Conservation (phyloP, 1,140 invertebrate genomes). For the Calephelis virginiensis region DNA sequence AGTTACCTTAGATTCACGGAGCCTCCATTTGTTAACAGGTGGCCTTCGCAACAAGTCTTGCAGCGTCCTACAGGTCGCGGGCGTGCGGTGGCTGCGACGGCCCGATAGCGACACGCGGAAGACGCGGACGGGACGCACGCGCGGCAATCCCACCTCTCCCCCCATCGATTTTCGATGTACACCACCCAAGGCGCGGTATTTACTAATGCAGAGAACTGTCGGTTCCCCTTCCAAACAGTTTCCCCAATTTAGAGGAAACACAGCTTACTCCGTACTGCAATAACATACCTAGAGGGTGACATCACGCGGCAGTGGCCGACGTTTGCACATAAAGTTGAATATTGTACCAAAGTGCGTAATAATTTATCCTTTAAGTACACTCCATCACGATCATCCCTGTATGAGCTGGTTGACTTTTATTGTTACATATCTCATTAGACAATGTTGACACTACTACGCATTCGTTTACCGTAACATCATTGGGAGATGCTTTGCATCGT, state of each 20-base stretch:
- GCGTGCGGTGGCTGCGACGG: constrained; percentile 59
- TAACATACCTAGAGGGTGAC: constrained; percentile 15
- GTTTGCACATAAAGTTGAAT: constrained; percentile 13
- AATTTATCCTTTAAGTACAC: constrained; percentile 15
- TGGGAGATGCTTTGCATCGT: too few relatives aligned
- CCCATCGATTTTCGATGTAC: constrained; percentile 68
- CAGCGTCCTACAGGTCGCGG: constrained; percentile 54
- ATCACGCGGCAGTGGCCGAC: neutral
- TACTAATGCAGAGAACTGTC: constrained; percentile 67
- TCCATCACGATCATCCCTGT: neutral
- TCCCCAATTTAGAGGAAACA: constrained; percentile 42
- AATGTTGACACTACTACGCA: neutral
- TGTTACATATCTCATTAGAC: neutral
- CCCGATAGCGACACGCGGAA: constrained; percentile 53
- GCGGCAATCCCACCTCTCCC: constrained; percentile 44
- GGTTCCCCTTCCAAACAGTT: constrained; percentile 56
- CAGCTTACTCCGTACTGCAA: constrained; percentile 27
- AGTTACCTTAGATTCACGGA: constrained; percentile 65
- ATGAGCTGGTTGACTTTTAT: neutral
- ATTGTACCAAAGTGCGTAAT: constrained; percentile 23
- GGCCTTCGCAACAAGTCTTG: constrained; percentile 67
- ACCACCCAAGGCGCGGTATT: constrained; percentile 61
- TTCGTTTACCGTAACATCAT: too few relatives aligned
- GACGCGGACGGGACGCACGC: constrained; percentile 52
- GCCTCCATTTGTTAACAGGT: constrained; percentile 72